These are phyloP conservation scores for Hestina assimilis DNA, from an alignment of 1,140 invertebrate genomes.

Conservation along the genomic window DNA sequence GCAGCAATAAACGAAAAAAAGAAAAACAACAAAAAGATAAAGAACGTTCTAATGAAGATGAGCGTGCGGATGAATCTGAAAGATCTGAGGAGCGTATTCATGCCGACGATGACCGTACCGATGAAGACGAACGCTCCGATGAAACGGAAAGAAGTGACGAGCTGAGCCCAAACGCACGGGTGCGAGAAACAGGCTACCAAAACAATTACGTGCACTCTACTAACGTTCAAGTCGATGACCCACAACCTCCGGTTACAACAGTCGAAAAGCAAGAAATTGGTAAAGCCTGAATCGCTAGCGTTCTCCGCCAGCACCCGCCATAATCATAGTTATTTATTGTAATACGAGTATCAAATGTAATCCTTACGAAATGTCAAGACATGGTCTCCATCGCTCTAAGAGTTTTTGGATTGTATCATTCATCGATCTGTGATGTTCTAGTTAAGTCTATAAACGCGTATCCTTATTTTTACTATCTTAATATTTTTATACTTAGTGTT, in stretches of 20 bases:
- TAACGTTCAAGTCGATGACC: slow-evolving; percentile 51
- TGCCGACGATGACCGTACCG: slow-evolving; percentile 39
- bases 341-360: slow-evolving; percentile 7
- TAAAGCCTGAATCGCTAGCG: slow-evolving; percentile 33
- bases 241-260: slow-evolving; percentile 28
- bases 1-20: too few relatives aligned
- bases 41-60: slow-evolving; percentile 3
- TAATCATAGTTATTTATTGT: slow-evolving; percentile 63
- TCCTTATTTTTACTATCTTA: slow-evolving; percentile 41
- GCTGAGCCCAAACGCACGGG: slow-evolving; percentile 55
- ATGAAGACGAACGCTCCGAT: slow-evolving; percentile 42
- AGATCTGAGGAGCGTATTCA: slow-evolving; percentile 24
- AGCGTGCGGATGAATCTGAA: slow-evolving; percentile 29
- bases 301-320: slow-evolving; percentile 45
- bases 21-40: slow-evolving; percentile 9
- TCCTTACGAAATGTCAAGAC: slow-evolving; percentile 1
- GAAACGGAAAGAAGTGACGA: slow-evolving; percentile 50
- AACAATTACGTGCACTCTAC: slow-evolving; percentile 55
- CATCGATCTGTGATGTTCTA: slow-evolving; percentile 47
- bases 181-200: slow-evolving; percentile 51
- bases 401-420: slow-evolving; percentile 1
- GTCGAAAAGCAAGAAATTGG: slow-evolving; percentile 36
- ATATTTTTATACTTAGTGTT: slow-evolving; percentile 67
- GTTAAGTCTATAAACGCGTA: slow-evolving; percentile 36
- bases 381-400: not conserved